Base-by-base conservation (phyloP, 2,888 invertebrate genomes). In the Melipona bicolor region DNA sequence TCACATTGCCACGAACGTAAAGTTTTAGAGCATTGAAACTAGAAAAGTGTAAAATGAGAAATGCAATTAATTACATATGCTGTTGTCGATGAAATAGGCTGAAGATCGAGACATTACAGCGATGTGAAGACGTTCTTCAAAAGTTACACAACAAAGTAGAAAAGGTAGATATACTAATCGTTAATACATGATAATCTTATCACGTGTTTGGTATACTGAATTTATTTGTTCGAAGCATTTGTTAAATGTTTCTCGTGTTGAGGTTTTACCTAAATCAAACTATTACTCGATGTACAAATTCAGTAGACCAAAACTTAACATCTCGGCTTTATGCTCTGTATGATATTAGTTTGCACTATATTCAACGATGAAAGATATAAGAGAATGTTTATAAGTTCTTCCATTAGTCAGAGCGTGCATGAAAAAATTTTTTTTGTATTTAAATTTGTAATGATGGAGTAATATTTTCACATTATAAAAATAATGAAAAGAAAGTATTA, bases 71-170 rank as follows among this genome's bases (percentile, higher is more conserved):
- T 52, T 49, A 64, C 9, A 86, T 88, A 9, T 92, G 17, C 5
- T 79, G 15, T 88, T 82, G 56, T 81, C 69, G 68, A 27, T 95
- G 95, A 91, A 85, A 77, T 94, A 97, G 97, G 92, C 95, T 97
- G 95, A 97, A 96, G 95, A 95, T 96, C 94, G 96, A 96, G 88
- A 97, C 97, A 74, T 93, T 97, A 70, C 94, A 95, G 36, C 96
- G 96, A 94, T 97, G 97, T 93, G 97, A 97, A 94, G 96, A 96
- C 92, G 96, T 97, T 79, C 95, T 97, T 59, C 94, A 96, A 77
- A 97, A 96, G 94, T 95, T 97, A 86, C 96, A 96, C 90, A 95
- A 95, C 67, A 97, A 96, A 95, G 96, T 96, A 54, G 95, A 96
- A 92, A 95, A 96, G 96, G 97, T 96, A 89, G 36, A 69, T 89